These are phyloP conservation scores for Heterodera carotae DNA, from an alignment of 1,140 invertebrate genomes.

Conservation along the genomic window DNA sequence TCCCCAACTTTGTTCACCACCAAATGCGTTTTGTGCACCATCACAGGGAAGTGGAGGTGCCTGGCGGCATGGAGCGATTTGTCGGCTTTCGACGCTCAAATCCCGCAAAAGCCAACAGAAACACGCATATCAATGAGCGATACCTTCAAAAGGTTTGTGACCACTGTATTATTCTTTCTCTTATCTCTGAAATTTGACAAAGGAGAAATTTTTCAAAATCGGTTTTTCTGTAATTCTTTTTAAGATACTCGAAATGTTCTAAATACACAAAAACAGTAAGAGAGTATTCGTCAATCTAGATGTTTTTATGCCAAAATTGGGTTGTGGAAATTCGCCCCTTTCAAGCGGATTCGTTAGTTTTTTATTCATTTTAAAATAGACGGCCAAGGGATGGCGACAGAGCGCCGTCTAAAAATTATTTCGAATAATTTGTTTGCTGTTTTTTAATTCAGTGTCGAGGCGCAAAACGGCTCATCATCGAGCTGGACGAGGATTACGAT, in stretches of 20 bases:
- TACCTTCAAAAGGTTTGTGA: constrained; percentile 49
- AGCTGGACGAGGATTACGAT: constrained; percentile 56
- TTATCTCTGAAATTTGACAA: not conserved
- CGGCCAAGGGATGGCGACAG: no score
- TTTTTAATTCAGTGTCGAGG: constrained; percentile 56
- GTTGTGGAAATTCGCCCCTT: no score
- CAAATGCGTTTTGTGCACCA: constrained; percentile 56
- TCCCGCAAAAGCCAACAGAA: constrained; percentile 56
- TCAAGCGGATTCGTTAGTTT: no score
- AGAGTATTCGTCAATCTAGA: no score
- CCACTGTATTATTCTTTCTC: not conserved
- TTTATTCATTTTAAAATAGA: no score
- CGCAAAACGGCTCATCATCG: constrained; percentile 49
- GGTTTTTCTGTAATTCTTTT: no score
- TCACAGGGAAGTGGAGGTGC: constrained; percentile 50
- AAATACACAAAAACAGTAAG: no score
- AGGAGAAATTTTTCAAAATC: not conserved
- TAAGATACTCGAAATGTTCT: no score
- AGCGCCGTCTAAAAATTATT: not conserved
- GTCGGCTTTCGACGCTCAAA: constrained; percentile 57
- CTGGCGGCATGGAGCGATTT: constrained; percentile 50
- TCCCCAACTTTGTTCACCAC: not conserved
- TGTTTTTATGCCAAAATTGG: no score
- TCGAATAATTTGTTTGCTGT: constrained; percentile 4
- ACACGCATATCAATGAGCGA: constrained; percentile 62